These are phyloP conservation scores for Cygnus olor DNA, from an alignment of 2,797 vertebrate species.

Conservation along the genomic window DNA sequence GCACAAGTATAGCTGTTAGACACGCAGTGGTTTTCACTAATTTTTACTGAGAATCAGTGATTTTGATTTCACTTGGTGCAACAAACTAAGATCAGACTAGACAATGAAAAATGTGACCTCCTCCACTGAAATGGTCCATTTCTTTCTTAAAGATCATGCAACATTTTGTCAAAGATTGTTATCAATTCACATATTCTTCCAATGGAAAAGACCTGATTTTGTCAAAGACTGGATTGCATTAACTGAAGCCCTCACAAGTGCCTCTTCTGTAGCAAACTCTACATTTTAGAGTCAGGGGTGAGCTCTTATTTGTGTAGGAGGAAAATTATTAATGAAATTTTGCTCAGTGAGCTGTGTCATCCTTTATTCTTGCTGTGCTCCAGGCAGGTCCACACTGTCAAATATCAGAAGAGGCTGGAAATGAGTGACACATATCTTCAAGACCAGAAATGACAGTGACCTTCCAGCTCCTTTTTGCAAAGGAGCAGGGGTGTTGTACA, in stretches of 20 bases:
- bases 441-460: conserved; percentile 69
- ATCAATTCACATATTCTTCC: conserved; percentile 56
- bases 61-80: background rate
- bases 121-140: background rate
- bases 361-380: conserved; percentile 63
- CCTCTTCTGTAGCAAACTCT: conserved; percentile 38
- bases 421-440: conserved; percentile 72
- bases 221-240: conserved; percentile 41
- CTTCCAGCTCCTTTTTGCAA: conserved; percentile 40
- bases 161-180: conserved; percentile 43
- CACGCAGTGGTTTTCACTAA: background rate
- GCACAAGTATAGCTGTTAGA: background rate
- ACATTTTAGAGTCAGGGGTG: conserved; percentile 58
- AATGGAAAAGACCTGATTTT: conserved; percentile 43
- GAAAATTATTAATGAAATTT: conserved; percentile 72
- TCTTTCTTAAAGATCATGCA: conserved; percentile 39
- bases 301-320: conserved; percentile 66
- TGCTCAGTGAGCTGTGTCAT: conserved; percentile 70
- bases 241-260: conserved; percentile 31
- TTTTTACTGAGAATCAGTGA: background rate
- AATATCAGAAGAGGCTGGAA: conserved; percentile 69
- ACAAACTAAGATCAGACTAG: conserved; percentile 14
- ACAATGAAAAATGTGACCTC: conserved; percentile 13
- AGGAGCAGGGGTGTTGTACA: background rate
- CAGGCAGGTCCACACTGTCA: conserved; percentile 72